These are phyloP conservation scores for Todiramphus saurophagus DNA, from an alignment of 2,113 vertebrate species.

Conservation along the genomic window DNA sequence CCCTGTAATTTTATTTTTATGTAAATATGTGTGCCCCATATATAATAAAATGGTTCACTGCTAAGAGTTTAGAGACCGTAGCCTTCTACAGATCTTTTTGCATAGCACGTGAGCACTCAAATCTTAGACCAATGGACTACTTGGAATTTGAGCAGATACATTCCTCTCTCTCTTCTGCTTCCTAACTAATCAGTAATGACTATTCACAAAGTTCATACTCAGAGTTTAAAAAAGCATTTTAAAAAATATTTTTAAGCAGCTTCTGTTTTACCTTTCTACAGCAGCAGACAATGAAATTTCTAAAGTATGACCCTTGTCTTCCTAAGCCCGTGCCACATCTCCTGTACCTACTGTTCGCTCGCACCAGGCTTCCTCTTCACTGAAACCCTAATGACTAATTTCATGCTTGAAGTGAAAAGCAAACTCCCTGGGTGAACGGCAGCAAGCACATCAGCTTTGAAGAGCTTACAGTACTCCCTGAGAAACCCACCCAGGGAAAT, in stretches of 20 bases:
- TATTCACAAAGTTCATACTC: neutral
- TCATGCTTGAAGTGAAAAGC: neutral
- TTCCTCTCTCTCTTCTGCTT: neutral
- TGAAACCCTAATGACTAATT: neutral
- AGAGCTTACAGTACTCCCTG: neutral
- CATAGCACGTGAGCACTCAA: neutral
- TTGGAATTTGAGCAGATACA: neutral
- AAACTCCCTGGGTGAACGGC: neutral
- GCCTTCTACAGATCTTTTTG: neutral
- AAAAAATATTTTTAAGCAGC: neutral
- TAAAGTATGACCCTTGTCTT: neutral
- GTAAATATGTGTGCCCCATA: conserved; percentile 26
- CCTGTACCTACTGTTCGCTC: neutral
- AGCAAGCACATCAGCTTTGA: neutral
- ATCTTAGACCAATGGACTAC: neutral
- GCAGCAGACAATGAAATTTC: neutral
- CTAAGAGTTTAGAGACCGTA: neutral
- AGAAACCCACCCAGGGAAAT: neutral
- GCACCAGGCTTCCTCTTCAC: neutral
- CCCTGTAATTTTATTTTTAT: conserved; percentile 53
- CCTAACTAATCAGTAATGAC: neutral
- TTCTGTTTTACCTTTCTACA: neutral
- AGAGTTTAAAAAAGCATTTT: neutral
- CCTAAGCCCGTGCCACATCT: neutral
- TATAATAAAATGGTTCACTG: conserved; percentile 31